Base-by-base conservation (phyloP, 2,797 vertebrate genomes). In the Gallirallus australis region DNA sequence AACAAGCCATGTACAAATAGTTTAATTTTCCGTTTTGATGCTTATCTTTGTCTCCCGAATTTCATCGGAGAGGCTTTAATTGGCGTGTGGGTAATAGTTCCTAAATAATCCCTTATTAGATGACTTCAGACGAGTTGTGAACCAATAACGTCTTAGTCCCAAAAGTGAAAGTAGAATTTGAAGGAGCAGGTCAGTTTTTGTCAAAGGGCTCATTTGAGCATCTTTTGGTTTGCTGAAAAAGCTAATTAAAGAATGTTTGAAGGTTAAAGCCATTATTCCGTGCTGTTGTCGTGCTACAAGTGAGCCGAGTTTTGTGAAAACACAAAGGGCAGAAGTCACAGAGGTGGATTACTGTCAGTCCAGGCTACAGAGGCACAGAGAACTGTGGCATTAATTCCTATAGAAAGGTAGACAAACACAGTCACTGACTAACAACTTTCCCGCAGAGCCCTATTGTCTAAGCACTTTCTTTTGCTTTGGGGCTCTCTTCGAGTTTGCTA, bases 311-410 rank as follows among this genome's bases (percentile, higher is more conserved):
- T 96, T 94, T 95, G 81, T 95, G 95, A 93, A 88, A 92, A 93
- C 73, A 95, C 92, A 97, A 95, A 97, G 97, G 96, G 87, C 94
- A 97, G 92, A 97, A 97, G 97, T 96, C 96, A 96, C 82, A 92
- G 97, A 96, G 97, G 95, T 98, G 97, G 98, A 97, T 98, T 98
- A 96, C 96, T 97, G 97, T 98, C 98, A 96, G 95, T 79, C 88
- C 85, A 40, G 95, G 94, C 94, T 97, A 87, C 73, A 84, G 86
- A 94, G 90, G 93, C 95, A 82, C 61, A 65, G 94, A 96, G 94
- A 93, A 40, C 80, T 40, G 93, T 92, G 95, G 83, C 97, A 76
- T 94, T 97, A 95, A 98, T 98, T 97, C 97, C 97, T 95, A 96
- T 90, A 95, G 97, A 98, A 98, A 98, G 97, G 96, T 97, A 97